Evolutionary conservation across 1,140 invertebrate species (phyloP), one percentile per base, ranked within the genome.

Genomic region (Drosophila mauritiana): DNA sequence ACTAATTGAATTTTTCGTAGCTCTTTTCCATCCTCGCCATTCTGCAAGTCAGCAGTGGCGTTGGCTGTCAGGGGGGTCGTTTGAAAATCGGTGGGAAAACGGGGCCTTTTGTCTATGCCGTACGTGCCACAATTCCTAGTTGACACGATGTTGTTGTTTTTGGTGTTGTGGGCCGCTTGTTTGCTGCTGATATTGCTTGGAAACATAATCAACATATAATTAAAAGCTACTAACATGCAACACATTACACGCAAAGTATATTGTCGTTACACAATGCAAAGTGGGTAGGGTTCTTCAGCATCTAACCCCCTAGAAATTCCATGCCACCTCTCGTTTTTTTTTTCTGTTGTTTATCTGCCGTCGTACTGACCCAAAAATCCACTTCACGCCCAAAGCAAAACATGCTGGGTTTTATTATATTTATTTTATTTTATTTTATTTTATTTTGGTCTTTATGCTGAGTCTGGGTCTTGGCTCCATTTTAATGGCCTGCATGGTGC

Each of bases 191-290:
- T 84, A 75, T 78, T 80, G 64, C 64, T 57, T 51, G 37, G 64
- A 82, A 88, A 59, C 83, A 88, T 88, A 88, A 88, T 88, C 83
- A 88, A 86, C 83, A 89, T 89, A 89, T 88, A 89, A 88, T 88
- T 89, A 88, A 88, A 89, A 73, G 83, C 76, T 56, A 88, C 84
- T 89, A 88, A 89, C 83, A 88, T 88, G 83, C 84, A 88, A 89
- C 83, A 88, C 82, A 86, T 76, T 86, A 86, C 84, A 88, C 84
- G 83, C 79, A 82, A 88, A 83, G 59, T 79, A 80, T 79, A 61
- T 69, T 72, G 58, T 85, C 42, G 59, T 54, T 82, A 82, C 74
- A 82, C 72, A 69, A 84, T 64, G 56, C 63, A 70, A 72, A 67
- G 43, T 48, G 46, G 51, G 58, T 31, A 15, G 15, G 17, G 22